Percentiles rank a stretch among this genome's conserved stretches.
phyloP scores from a whole-genome alignment of 2,797 vertebrate species.

The Malacoctenus gilli region DNA sequence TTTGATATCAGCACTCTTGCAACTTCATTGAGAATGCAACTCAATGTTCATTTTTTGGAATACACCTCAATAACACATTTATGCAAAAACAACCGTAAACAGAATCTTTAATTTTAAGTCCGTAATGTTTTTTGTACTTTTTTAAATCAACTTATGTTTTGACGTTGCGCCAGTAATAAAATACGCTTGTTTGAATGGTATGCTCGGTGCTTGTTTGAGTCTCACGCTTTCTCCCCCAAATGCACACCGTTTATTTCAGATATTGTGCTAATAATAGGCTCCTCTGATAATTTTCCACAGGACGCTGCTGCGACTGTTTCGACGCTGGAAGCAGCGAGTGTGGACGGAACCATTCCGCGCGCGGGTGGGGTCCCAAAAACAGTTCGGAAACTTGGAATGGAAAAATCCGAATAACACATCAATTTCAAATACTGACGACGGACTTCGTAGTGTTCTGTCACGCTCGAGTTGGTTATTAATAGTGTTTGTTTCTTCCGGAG shows the following conservation, averaged over 20 bases:
- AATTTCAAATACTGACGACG: too few relatives aligned
- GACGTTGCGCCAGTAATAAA: not conserved
- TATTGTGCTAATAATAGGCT: conserved; percentile 72
- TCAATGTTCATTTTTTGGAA: too few relatives aligned
- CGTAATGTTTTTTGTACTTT: too few relatives aligned
- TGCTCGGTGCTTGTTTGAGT: not conserved
- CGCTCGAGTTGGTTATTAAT: not conserved
- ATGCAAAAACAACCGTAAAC: too few relatives aligned
- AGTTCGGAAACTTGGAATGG: not conserved
- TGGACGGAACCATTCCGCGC: conserved; percentile 57
- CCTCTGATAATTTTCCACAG: conserved; percentile 71
- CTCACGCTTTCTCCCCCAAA: conserved; percentile 34
- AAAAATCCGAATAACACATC: fast-evolving
- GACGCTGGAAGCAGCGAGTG: conserved; percentile 57
- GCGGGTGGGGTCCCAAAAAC: not conserved
- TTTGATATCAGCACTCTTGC: too few relatives aligned
- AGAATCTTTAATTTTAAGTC: too few relatives aligned
- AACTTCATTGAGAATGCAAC: too few relatives aligned
- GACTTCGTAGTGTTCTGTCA: too few relatives aligned
- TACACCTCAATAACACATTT: too few relatives aligned
- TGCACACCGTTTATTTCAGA: conserved; percentile 66
- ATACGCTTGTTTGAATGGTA: not conserved
- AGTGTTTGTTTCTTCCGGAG: fast-evolving
- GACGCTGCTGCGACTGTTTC: conserved; percentile 61
- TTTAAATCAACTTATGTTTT: not conserved